Conservation (phyloP, 1,140 invertebrate species). For the Pectinophora gossypiella region DNA sequence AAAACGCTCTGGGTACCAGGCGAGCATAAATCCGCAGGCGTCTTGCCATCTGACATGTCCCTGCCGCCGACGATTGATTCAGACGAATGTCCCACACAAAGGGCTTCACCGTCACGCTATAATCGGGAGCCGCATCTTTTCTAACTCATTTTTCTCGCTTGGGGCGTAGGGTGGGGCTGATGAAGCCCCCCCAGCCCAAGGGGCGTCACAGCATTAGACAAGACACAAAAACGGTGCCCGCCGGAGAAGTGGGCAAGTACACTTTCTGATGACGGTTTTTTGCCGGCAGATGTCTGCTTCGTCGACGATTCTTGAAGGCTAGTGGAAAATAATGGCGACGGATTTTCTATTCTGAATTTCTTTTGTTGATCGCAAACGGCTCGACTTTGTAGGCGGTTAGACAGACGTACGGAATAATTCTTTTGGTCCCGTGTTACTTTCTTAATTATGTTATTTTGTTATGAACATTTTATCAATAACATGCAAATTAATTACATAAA, state of each 20-base stretch:
- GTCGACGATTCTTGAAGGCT: neutral
- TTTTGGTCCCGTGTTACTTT: no score
- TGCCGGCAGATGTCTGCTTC: neutral
- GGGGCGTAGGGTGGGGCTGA: slow-evolving; percentile 35
- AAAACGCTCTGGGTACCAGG: no score
- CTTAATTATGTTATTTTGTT: no score
- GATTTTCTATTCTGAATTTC: no score
- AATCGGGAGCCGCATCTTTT: slow-evolving; percentile 71
- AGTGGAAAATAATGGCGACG: neutral
- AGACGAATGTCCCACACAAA: slow-evolving; percentile 62
- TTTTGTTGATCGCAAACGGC: no score
- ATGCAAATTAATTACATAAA: no score
- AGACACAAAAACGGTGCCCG: slow-evolving; percentile 70
- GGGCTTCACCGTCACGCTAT: slow-evolving; percentile 56
- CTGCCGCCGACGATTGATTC: slow-evolving; percentile 60
- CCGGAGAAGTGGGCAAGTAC: slow-evolving; percentile 58
- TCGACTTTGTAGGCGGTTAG: no score
- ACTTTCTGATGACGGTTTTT: slow-evolving; percentile 55
- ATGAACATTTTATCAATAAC: no score
- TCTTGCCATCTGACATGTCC: slow-evolving; percentile 24
- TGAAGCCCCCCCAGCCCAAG: slow-evolving; percentile 50
- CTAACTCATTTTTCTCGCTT: slow-evolving; percentile 74
- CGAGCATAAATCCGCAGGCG: slow-evolving; percentile 11
- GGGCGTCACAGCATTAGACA: slow-evolving; percentile 70
- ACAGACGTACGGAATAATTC: no score